Base-by-base conservation (phyloP, 2,113 vertebrate genomes). In the Murina feae region DNA sequence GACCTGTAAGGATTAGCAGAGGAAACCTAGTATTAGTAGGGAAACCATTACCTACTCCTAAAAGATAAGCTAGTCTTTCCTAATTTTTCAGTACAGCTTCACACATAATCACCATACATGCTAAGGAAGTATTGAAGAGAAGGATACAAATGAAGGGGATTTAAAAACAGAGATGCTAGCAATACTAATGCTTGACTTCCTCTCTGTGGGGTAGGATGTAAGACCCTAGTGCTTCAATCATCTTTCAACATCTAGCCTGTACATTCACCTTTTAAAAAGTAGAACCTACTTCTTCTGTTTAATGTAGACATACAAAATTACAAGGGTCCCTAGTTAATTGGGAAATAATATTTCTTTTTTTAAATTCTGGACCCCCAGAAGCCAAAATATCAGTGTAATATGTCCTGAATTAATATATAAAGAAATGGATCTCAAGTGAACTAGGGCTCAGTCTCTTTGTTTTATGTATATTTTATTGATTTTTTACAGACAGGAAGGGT, bases 1-100 rank as follows among this genome's bases (percentile, higher is more conserved):
- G 96, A 94, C 89, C 86, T 86, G 85, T 95, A 95, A 79, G 90
- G 90, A 97, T 93, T 95, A 97, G 94, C 96, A 95, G 93, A 93
- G 95, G 86, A 97, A 96, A 96, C 74, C 96, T 97, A 93, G 95
- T 94, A 93, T 93, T 96, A 28, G 23, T 60, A 60, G 25, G 58
- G 58, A 60, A 60, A 60, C 82, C 97, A 97, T 97, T 97, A 98
- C 93, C 85, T 95, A 85, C 81, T 97, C 75, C 93, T 97, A 92
- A 96, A 97, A 97, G 97, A 95, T 28, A 97, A 96, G 94, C 84
- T 90, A 94, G 93, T 86, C 86, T 94, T 89, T 98, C 96, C 96
- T 97, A 97, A 97, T 96, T 97, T 97, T 98, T 96, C 91, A 98
- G 88, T 96, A 89, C 66, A 96, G 79, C 95, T 94, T 93, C 90